Evolutionary conservation across 2,113 vertebrate genomes (phyloP).

Genomic region (Pandion haliaetus): DNA sequence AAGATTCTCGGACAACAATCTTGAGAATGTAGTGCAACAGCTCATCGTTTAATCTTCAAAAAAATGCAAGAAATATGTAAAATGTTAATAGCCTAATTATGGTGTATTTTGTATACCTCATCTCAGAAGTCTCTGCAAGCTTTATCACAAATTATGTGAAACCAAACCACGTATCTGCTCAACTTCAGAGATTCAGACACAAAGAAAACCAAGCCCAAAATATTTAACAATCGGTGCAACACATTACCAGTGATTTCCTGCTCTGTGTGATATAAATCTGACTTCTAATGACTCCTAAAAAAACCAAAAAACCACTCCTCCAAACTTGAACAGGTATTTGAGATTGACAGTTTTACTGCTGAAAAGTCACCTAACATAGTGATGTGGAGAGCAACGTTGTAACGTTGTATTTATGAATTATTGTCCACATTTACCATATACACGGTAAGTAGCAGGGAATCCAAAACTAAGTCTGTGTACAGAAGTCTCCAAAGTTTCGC

Average conservation of each 20-base stretch:
- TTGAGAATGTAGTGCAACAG: constrained; percentile 97
- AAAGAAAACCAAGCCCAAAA: background rate
- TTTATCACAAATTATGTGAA: background rate
- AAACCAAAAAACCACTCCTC: background rate
- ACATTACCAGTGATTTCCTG: background rate
- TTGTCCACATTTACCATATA: background rate
- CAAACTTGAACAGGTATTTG: background rate
- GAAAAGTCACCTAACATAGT: background rate
- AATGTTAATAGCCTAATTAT: background rate
- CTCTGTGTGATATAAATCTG: background rate
- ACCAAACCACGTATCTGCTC: background rate
- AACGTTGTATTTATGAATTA: background rate
- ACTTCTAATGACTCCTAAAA: background rate
- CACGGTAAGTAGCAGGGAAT: background rate
- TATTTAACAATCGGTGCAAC: background rate
- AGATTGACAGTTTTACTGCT: background rate
- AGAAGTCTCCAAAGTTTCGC: background rate
- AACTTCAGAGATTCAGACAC: background rate
- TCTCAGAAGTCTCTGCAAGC: background rate
- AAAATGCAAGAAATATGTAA: constrained; percentile 45
- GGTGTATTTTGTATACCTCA: background rate
- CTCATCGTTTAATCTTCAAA: constrained; percentile 91
- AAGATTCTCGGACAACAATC: constrained; percentile 96
- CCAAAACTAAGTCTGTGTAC: background rate
- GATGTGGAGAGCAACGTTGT: background rate